These are phyloP conservation scores for Drosophila varians DNA, from an alignment of 1,140 invertebrate genomes.

Conservation along the genomic window DNA sequence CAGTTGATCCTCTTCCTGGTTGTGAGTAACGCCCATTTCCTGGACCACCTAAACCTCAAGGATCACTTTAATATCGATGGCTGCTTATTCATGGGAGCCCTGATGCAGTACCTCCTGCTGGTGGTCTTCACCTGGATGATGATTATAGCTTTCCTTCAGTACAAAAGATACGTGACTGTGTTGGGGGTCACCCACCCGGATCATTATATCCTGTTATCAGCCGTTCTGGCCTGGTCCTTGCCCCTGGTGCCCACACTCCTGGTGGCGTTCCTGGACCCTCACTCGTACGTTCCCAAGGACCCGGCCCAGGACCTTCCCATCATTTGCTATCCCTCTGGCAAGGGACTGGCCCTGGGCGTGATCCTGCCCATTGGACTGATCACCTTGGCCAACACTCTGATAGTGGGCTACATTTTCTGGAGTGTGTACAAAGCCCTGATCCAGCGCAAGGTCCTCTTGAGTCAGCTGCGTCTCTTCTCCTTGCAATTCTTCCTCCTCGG, in stretches of 20 bases:
- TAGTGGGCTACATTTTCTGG: slow-evolving; percentile 86
- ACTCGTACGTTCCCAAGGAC: slow-evolving; percentile 84
- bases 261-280: slow-evolving; percentile 83
- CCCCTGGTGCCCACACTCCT: slow-evolving; percentile 84
- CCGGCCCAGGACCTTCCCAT: slow-evolving; percentile 22
- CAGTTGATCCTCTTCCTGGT: slow-evolving; percentile 85
- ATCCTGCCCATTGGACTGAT: slow-evolving; percentile 85
- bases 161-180: slow-evolving; percentile 86
- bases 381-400: slow-evolving; percentile 84
- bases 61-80: slow-evolving; percentile 20
- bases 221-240: slow-evolving; percentile 85
- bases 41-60: slow-evolving; percentile 7
- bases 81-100: slow-evolving; percentile 84
- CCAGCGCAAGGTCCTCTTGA: slow-evolving; percentile 84
- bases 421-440: slow-evolving; percentile 84
- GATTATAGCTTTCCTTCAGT: slow-evolving; percentile 87
- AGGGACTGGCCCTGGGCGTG: slow-evolving; percentile 85
- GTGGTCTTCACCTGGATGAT: slow-evolving; percentile 88
- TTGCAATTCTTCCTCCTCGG: slow-evolving; percentile 87
- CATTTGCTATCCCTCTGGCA: slow-evolving; percentile 86
- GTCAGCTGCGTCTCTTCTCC: slow-evolving; percentile 86
- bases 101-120: slow-evolving; percentile 87
- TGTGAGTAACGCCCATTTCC: slow-evolving; percentile 50
- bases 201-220: slow-evolving; percentile 85
- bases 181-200: slow-evolving; percentile 85